Evolutionary conservation across 30 jellyfish, hydroid and myxozoan species (phyloP), one percentile per base, ranked within the genome.

Genomic region (Aurelia coerulea): DNA sequence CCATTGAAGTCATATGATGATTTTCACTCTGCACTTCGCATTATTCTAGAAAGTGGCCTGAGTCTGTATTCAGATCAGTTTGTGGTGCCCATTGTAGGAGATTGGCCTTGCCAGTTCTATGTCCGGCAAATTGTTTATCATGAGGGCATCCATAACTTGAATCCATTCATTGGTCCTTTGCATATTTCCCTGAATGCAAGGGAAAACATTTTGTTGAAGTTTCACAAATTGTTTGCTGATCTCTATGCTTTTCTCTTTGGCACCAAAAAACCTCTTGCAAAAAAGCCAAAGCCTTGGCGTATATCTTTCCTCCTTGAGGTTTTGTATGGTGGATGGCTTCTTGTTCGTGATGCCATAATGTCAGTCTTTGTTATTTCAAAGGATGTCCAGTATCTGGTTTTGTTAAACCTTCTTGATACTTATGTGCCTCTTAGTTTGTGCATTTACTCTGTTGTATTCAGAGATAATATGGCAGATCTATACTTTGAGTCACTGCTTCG

Each of bases 201-300:
- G 50, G 69, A 54, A 56, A 56, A 52, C 23, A 76, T 76, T 37
- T 32, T 56, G 70, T 14, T 49, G 32, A 74, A 41, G 42, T 74
- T 76, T 32, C 74, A 76, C 51, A 63, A 53, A 76, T 52, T 76
- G 70, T 76, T 76, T 76, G 74, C n/a, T 0, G 71, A 76, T 41
- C 33, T 76, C 51, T 76, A 56, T 76, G 69, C 71, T 42, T 29
- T 58, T 23, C 70, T 74, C 51, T 78, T 78, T 78, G 31, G 35
- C n/a, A 35, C 59, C 58, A 76, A 76, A 63, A 76, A 76, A 59
- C 66, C 86, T 56, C 86, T 76, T 50, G 86, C 86, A 29, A 76
- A 53, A 29, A 76, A 76, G 72, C 86, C 86, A 14, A 76, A 51
- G 72, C 86, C 86, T 7, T 76, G 86, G 86, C 71, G 86, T 10